Conservation (phyloP, 2,113 vertebrate genomes). For the Anhinga rufa region DNA sequence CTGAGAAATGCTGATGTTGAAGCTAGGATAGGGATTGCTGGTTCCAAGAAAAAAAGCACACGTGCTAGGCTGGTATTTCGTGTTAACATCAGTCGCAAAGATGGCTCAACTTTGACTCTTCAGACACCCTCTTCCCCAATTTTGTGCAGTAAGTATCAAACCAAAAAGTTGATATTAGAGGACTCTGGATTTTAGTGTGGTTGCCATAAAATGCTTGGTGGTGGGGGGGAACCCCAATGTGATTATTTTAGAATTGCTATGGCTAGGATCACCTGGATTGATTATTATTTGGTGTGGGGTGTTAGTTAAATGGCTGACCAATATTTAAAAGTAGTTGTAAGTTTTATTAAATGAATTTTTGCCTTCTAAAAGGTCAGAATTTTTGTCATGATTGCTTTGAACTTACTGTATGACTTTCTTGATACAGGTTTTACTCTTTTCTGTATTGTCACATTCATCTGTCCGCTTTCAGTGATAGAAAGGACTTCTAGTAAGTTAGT, state of each 20-base stretch:
- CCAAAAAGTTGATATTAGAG: fast-evolving
- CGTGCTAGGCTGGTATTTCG: slow-evolving; percentile 94
- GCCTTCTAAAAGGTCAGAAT: neutral
- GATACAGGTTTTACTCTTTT: neutral
- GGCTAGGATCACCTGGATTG: neutral
- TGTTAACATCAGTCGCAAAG: slow-evolving; percentile 88
- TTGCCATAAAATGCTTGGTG: neutral
- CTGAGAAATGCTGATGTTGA: slow-evolving; percentile 97
- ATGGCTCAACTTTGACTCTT: slow-evolving; percentile 90
- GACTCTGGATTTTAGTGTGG: neutral
- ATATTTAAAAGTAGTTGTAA: neutral
- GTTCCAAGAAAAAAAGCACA: slow-evolving; percentile 98
- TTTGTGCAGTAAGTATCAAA: slow-evolving; percentile 89
- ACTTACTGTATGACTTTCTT: neutral
- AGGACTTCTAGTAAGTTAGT: neutral
- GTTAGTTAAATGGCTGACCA: neutral
- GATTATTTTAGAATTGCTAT: neutral
- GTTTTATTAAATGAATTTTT: neutral
- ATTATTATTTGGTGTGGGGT: neutral
- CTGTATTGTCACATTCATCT: neutral
- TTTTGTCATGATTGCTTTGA: neutral
- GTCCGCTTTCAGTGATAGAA: neutral
- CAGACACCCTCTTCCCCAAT: slow-evolving; percentile 93
- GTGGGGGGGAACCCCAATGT: fast-evolving
- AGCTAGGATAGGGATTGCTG: slow-evolving; percentile 93